These are phyloP conservation scores for Lochmaea capreae DNA, from an alignment of 2,888 invertebrate genomes.

Conservation along the genomic window DNA sequence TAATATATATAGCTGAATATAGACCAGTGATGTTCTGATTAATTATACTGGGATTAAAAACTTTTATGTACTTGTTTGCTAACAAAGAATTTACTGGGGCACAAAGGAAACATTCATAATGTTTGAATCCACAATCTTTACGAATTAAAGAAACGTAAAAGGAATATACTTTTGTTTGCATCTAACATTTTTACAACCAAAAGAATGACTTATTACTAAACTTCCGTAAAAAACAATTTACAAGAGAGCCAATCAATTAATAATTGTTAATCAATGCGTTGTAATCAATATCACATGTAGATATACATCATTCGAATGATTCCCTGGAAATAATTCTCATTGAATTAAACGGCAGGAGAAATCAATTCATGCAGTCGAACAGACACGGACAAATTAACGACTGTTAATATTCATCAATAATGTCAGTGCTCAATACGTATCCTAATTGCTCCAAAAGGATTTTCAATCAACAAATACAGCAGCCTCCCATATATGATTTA, in stretches of 20 bases:
- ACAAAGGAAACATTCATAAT: too few relatives aligned
- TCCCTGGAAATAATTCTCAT: constrained; percentile 26
- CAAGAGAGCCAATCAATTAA: too few relatives aligned
- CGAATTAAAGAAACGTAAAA: too few relatives aligned
- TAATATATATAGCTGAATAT: neutral
- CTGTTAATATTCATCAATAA: constrained; percentile 28
- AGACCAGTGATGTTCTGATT: neutral
- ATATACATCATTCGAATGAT: constrained; percentile 6
- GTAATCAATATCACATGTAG: constrained; percentile 16
- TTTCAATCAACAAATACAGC: constrained; percentile 44
- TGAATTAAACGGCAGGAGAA: constrained; percentile 22
- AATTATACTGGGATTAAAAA: neutral
- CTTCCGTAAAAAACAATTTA: too few relatives aligned
- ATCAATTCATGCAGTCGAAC: constrained; percentile 28
- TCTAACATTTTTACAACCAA: too few relatives aligned
- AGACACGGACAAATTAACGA: constrained; percentile 35
- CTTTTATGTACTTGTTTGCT: neutral
- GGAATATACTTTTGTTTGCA: too few relatives aligned
- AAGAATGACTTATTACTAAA: too few relatives aligned
- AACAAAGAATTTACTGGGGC: too few relatives aligned
- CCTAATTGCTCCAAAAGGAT: constrained; percentile 44
- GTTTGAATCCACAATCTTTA: too few relatives aligned
- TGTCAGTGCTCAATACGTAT: constrained; percentile 20
- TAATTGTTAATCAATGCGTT: too few relatives aligned
- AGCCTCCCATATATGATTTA: constrained; percentile 39